These are phyloP conservation scores for Rhincodon typus DNA, from an alignment of 2,797 vertebrate genomes.

Conservation along the genomic window DNA sequence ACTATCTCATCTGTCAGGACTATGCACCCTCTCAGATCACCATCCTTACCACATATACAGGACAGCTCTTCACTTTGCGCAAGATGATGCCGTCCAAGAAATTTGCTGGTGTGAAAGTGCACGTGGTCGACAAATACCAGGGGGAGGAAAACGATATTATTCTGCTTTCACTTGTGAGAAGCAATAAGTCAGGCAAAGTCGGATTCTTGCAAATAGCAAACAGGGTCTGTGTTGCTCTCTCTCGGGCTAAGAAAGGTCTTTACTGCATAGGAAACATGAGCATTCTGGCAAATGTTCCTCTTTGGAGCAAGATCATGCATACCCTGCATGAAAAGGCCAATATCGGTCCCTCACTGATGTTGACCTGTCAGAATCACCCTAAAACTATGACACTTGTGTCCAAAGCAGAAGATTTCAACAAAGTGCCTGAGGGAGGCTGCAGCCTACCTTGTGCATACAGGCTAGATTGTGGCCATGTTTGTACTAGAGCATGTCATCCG, in stretches of 20 bases:
- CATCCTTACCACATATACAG: slow-evolving; percentile 87
- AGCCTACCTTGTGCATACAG: slow-evolving; percentile 74
- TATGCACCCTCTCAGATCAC: slow-evolving; percentile 85
- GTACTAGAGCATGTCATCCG: slow-evolving; percentile 77
- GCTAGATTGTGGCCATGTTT: slow-evolving; percentile 81
- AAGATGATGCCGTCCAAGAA: slow-evolving; percentile 67
- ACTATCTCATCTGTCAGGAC: slow-evolving; percentile 74
- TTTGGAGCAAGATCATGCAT: slow-evolving; percentile 80
- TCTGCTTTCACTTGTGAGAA: slow-evolving; percentile 83
- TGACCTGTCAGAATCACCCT: slow-evolving; percentile 87
- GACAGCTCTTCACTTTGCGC: slow-evolving; percentile 79
- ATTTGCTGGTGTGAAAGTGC: slow-evolving; percentile 79
- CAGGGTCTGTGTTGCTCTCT: slow-evolving; percentile 84
- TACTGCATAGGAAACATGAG: slow-evolving; percentile 79
- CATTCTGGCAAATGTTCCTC: slow-evolving; percentile 69
- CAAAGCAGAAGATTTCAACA: slow-evolving; percentile 64
- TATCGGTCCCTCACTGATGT: slow-evolving; percentile 60
- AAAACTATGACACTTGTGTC: slow-evolving; percentile 59
- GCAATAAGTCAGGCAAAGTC: slow-evolving; percentile 67
- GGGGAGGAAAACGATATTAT: slow-evolving; percentile 95
- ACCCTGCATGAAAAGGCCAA: slow-evolving; percentile 64
- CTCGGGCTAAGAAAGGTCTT: slow-evolving; percentile 86
- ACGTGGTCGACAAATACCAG: slow-evolving; percentile 94
- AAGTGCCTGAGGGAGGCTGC: slow-evolving; percentile 85
- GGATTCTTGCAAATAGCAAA: slow-evolving; percentile 87